A percentile compares a stretch with the other conserved stretches of the same genome.
Evolutionary conservation across 1,140 invertebrate genomes (phyloP).

Genomic region (Scaptomyza hsui): DNA sequence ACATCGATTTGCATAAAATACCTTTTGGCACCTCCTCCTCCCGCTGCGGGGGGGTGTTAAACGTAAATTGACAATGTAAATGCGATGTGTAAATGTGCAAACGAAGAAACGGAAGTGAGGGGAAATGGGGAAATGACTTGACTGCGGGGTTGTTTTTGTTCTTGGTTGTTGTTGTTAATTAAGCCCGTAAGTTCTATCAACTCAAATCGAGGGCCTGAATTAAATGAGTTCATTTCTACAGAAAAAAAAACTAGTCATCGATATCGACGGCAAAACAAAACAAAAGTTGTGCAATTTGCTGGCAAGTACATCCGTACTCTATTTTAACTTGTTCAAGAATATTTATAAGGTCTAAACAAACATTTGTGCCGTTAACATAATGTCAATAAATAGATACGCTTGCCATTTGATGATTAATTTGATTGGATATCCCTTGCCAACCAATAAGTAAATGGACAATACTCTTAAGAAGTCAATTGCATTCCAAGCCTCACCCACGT

Average conservation of each 20-base stretch:
- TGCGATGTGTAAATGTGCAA: conserved; percentile 11
- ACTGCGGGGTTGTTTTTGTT: conserved; percentile 4
- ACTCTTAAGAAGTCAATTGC: no score
- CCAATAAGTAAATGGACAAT: neutral
- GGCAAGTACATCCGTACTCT: no score
- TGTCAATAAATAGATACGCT: neutral
- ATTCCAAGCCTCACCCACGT: no score
- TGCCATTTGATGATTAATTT: no score
- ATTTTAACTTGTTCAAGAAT: neutral
- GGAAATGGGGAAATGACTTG: neutral
- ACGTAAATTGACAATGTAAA: conserved; percentile 34
- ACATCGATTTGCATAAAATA: conserved; percentile 39
- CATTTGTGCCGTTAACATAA: neutral
- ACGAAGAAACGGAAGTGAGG: neutral
- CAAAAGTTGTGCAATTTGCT: neutral
- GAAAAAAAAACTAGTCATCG: neutral
- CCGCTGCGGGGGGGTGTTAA: neutral
- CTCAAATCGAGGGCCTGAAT: neutral
- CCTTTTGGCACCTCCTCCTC: conserved; percentile 21
- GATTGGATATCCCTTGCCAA: no score
- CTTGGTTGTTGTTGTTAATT: conserved; percentile 20
- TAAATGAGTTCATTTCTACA: no score
- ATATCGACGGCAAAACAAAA: neutral
- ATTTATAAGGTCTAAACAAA: neutral
- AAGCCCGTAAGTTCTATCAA: neutral